Evolutionary conservation across 2,888 invertebrate species (phyloP), one percentile per base, ranked within the genome.

Genomic region (Rhingia rostrata): DNA sequence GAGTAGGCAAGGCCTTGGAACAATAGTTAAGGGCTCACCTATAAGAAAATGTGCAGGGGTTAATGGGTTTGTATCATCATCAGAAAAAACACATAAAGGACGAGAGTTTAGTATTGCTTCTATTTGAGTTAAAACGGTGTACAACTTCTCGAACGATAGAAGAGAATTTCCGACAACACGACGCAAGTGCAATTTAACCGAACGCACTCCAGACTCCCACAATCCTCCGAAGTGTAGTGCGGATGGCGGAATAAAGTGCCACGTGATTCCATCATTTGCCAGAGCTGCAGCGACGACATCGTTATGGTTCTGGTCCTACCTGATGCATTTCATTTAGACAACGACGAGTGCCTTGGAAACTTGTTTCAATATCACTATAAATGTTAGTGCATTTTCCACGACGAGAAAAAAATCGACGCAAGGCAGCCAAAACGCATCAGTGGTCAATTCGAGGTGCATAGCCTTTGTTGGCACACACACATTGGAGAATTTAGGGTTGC

Each of bases 361-460:
- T 67, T 4, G 67, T 53, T 4, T 54, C 67, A 14, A 54, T 67
- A n/a, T 67, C 53, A 14, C 39, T 53, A 53, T 67, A 67, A 6
- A 67, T 53, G n/a, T 67, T 32, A 9, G 41, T 45, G 37, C 53
- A 53, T 35, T 60, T 72, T 6, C 63, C 63, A 41, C 73, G 41
- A 22, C 35, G 22, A 3, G 37, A 10, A 56, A 22, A 2, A 22
- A 69, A 67, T 37, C 77, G n/a, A 22, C 32, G 58, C 14, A 61
- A 53, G 10, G 69, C 53, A 1, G 77, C 69, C 5, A 69, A 49
- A n/a, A n/a, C n/a, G n/a, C n/a, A n/a, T n/a, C n/a, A n/a, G n/a
- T n/a, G n/a, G n/a, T 14, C n/a, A 49, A 10, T 14, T 51, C 30
- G 4, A 51, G 30, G 30, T 51, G 51, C 3, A 51, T 22, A 1